Conservation (phyloP, 2,797 vertebrate genomes). For the Malurus splendens region DNA sequence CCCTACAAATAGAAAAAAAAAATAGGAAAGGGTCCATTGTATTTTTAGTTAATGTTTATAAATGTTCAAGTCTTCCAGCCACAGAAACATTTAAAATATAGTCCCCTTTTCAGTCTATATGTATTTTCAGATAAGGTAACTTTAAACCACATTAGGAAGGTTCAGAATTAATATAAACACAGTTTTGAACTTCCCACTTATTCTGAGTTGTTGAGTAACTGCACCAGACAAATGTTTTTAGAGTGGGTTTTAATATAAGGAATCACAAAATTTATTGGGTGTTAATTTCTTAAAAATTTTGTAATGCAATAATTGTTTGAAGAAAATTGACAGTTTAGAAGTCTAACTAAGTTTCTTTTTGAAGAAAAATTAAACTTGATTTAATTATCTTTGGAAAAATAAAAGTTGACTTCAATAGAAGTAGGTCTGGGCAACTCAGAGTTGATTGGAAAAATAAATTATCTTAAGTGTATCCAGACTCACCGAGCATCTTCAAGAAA, state of each 20-base stretch:
- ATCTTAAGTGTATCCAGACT: constrained; percentile 58
- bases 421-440: constrained; percentile 13
- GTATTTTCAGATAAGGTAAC: background rate
- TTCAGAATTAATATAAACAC: constrained; percentile 17
- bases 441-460: constrained; percentile 64
- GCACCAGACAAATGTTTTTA: constrained; percentile 22
- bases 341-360: constrained; percentile 21
- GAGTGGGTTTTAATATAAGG: constrained; percentile 10
- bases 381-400: constrained; percentile 8
- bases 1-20: background rate
- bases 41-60: constrained; percentile 1
- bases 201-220: constrained; percentile 13
- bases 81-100: background rate
- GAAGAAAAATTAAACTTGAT: constrained; percentile 40
- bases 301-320: constrained; percentile 29
- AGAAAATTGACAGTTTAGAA: constrained; percentile 54
- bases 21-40: background rate
- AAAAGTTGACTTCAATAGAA: constrained; percentile 32
- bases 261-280: constrained; percentile 26
- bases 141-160: constrained; percentile 11
- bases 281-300: constrained; percentile 37
- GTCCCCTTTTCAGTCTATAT: background rate
- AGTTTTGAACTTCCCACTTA: constrained; percentile 20
- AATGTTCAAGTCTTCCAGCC: background rate
- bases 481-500: constrained; percentile 41